Evolutionary conservation across 2,888 invertebrate species (phyloP).

Genomic region (Eilema depressum): DNA sequence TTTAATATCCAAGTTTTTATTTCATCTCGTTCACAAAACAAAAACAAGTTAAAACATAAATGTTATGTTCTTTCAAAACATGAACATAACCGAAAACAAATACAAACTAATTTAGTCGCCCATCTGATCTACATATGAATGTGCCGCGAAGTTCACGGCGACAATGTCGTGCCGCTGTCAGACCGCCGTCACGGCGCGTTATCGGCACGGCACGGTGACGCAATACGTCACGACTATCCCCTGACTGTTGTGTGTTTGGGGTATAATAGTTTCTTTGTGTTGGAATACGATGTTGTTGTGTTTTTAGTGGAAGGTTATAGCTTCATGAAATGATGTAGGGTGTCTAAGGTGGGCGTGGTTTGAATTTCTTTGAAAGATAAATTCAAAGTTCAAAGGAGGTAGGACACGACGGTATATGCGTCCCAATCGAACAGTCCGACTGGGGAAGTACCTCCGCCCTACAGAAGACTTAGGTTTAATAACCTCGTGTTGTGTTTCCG

Average conservation of each 20-base stretch:
- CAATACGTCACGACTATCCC: constrained; percentile 8
- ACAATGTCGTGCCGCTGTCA: constrained; percentile 42
- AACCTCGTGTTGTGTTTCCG: too few relatives aligned
- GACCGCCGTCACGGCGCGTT: constrained; percentile 39
- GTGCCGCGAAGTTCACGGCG: constrained; percentile 20
- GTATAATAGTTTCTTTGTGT: not conserved
- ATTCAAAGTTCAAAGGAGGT: too few relatives aligned
- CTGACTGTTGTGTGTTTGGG: constrained; percentile 9
- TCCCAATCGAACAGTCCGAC: too few relatives aligned
- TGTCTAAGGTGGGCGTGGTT: too few relatives aligned
- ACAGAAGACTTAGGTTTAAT: too few relatives aligned
- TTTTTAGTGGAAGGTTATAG: not conserved
- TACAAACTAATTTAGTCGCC: constrained; percentile 24
- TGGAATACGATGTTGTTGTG: not conserved
- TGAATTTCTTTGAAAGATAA: too few relatives aligned
- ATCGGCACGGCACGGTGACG: constrained; percentile 20
- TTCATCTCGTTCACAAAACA: not conserved
- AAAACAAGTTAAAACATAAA: not conserved
- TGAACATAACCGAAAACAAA: constrained; percentile 13
- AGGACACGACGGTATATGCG: too few relatives aligned
- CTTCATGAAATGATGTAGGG: too few relatives aligned
- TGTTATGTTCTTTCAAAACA: constrained; percentile 2
- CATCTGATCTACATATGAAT: constrained; percentile 22
- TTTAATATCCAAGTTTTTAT: not conserved
- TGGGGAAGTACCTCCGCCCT: too few relatives aligned